Conservation (phyloP, 2,797 vertebrate genomes). For the Trematomus bernacchii region DNA sequence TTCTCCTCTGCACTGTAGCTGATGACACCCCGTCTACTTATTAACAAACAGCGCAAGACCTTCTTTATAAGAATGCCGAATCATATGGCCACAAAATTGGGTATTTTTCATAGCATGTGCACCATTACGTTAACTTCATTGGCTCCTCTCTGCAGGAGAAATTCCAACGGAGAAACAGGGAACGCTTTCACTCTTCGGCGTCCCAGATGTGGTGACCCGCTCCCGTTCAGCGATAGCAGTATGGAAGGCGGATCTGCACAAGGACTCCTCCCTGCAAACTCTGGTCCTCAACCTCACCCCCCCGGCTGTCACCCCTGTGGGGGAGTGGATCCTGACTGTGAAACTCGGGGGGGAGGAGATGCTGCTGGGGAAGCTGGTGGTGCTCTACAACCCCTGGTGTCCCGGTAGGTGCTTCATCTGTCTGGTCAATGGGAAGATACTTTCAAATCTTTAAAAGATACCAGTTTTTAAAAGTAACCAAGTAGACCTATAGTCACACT, state of each 20-base stretch:
- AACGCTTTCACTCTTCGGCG: slow-evolving; percentile 79
- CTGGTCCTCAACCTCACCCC: slow-evolving; percentile 75
- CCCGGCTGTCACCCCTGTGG: slow-evolving; percentile 82
- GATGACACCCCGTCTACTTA: no score
- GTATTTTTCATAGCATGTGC: no score
- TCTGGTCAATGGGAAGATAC: background rate
- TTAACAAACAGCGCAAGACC: no score
- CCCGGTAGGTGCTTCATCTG: slow-evolving; percentile 65
- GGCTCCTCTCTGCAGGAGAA: slow-evolving; percentile 76
- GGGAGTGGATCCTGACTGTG: slow-evolving; percentile 80
- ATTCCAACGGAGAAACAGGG: slow-evolving; percentile 74
- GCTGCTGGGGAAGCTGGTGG: slow-evolving; percentile 50
- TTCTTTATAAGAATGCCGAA: no score
- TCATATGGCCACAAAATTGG: no score
- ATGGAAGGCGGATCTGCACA: slow-evolving; percentile 63
- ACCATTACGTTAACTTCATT: background rate
- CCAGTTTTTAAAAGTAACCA: no score
- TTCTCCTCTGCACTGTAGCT: no score
- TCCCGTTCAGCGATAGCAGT: background rate
- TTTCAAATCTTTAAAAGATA: no score
- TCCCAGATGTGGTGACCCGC: background rate
- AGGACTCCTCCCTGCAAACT: background rate
- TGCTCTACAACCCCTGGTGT: slow-evolving; percentile 89
- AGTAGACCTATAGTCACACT: no score
- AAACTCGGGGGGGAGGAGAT: slow-evolving; percentile 42